These are phyloP conservation scores for Neoitamus cyanurus DNA, from an alignment of 2,888 invertebrate species.

Conservation along the genomic window DNA sequence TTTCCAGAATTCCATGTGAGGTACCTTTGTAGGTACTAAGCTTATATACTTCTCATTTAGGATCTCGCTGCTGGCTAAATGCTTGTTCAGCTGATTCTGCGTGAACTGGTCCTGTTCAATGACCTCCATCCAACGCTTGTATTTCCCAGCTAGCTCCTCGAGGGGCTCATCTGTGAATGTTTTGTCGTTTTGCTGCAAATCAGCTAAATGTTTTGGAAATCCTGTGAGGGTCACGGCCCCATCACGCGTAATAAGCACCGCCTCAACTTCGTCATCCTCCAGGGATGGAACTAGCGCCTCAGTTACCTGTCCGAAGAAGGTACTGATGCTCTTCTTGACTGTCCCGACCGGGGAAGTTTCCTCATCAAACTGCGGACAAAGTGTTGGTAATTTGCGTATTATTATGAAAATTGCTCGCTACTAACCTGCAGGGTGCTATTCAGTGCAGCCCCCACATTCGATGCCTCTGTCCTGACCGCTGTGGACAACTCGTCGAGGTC, in stretches of 20 bases:
- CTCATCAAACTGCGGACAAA: constrained; percentile 71
- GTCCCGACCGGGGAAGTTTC: constrained; percentile 78
- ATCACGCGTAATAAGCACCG: constrained; percentile 74
- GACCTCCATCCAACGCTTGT: constrained; percentile 71
- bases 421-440: constrained; percentile 77
- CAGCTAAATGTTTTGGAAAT: constrained; percentile 74
- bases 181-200: constrained; percentile 77
- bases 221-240: constrained; percentile 75
- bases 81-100: constrained; percentile 71
- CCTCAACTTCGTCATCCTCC: constrained; percentile 77
- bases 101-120: constrained; percentile 69
- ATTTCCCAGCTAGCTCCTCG: constrained; percentile 68
- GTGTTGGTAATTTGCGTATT: neutral
- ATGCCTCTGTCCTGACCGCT: constrained; percentile 78
- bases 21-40: constrained; percentile 78
- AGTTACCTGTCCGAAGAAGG: constrained; percentile 77
- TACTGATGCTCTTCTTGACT: constrained; percentile 78
- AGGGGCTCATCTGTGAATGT: constrained; percentile 79
- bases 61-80: constrained; percentile 70
- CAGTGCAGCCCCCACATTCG: constrained; percentile 74
- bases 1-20: constrained; percentile 83
- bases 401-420: neutral
- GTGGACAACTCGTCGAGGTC: constrained; percentile 80
- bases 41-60: constrained; percentile 65
- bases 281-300: constrained; percentile 76